Percentiles rank a stretch among this genome's conserved stretches.
phyloP scores from a whole-genome alignment of 2,113 vertebrate species.

The Condylura cristata region DNA sequence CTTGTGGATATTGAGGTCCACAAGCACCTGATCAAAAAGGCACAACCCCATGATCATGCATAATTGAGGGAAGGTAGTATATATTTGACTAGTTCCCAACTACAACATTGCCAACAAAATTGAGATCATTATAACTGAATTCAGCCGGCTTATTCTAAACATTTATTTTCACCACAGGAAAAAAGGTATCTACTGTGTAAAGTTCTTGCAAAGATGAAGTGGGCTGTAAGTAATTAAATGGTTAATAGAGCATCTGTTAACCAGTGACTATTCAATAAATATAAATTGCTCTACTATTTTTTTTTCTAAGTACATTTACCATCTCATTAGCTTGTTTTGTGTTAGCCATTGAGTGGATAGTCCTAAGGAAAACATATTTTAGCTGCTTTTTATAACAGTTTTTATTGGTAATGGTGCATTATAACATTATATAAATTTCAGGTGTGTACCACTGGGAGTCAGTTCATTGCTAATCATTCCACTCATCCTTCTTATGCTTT shows the following conservation, averaged over 20 bases:
- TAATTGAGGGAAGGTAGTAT: neutral
- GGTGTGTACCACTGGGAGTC: no score
- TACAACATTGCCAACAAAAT: neutral
- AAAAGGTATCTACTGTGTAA: neutral
- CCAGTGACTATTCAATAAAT: neutral
- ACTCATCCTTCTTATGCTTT: no score
- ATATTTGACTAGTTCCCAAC: neutral
- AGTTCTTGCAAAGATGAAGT: neutral
- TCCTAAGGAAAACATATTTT: conserved; percentile 15
- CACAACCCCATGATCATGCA: neutral
- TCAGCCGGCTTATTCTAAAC: neutral
- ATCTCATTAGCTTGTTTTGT: neutral
- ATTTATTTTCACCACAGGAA: neutral
- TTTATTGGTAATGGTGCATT: no score
- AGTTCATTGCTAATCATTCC: no score
- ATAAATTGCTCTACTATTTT: neutral
- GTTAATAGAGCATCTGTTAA: neutral
- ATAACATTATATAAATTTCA: neutral
- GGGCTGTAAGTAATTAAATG: neutral
- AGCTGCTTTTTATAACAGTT: neutral
- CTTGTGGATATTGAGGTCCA: neutral
- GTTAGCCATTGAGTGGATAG: neutral
- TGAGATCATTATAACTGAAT: neutral
- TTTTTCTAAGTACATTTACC: neutral
- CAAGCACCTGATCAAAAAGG: neutral